Percentiles rank a stretch among this genome's conserved stretches.
Conservation (phyloP, 1,140 invertebrate species). For the Diabrotica undecimpunctata region DNA sequence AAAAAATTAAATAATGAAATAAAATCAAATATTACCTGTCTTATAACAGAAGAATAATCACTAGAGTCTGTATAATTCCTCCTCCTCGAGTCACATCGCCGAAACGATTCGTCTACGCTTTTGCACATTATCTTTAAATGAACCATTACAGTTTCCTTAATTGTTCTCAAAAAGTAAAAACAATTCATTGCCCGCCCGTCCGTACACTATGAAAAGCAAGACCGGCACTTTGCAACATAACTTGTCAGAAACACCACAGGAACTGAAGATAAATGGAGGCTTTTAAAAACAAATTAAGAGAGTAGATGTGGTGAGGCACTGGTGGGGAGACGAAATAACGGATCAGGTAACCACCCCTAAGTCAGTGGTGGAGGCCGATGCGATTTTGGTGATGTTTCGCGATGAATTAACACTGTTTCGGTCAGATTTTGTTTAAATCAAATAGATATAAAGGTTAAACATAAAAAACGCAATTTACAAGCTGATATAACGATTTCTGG, state of each 20-base stretch:
- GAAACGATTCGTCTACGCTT: no score
- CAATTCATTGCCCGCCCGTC: not conserved
- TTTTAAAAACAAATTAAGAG: conserved; percentile 1
- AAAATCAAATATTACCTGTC: no score
- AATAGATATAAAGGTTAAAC: no score
- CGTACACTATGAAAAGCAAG: not conserved
- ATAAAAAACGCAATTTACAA: no score
- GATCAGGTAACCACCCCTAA: not conserved
- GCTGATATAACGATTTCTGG: no score
- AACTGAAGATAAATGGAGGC: not conserved
- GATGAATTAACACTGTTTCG: no score
- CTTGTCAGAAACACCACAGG: not conserved
- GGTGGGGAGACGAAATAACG: not conserved
- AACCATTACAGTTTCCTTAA: not conserved
- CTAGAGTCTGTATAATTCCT: no score
- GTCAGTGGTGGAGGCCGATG: not conserved
- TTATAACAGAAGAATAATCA: no score
- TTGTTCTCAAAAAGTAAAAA: not conserved
- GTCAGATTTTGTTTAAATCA: no score
- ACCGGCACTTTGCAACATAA: not conserved
- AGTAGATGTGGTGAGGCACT: not conserved
- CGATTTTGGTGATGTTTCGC: not conserved
- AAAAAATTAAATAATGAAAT: no score
- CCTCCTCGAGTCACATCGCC: no score
- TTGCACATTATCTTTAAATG: no score